Evolutionary conservation across 2,797 vertebrate genomes (phyloP).

Genomic region (Diplodus puntazzo): DNA sequence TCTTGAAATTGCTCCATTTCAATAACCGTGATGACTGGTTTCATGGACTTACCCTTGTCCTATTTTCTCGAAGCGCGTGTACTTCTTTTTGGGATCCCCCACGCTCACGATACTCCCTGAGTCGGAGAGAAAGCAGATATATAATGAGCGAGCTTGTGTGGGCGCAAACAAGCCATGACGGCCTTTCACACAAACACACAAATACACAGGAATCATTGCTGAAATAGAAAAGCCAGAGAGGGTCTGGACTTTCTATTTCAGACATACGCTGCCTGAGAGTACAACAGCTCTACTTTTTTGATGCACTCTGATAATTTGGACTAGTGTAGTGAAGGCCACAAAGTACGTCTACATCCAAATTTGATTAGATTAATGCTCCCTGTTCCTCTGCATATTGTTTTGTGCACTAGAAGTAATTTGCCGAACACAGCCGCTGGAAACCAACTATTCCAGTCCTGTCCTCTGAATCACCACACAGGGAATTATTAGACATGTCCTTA

Average conservation of each 20-base stretch:
- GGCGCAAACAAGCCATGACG: conserved; percentile 2
- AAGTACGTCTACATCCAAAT: neutral
- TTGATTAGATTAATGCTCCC: neutral
- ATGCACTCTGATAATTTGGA: conserved; percentile 22
- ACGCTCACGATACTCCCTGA: conserved; percentile 98
- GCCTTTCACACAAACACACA: conserved; percentile 36
- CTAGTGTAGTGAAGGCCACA: neutral
- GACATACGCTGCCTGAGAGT: neutral
- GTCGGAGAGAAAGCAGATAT: conserved; percentile 71
- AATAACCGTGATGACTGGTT: conserved; percentile 29
- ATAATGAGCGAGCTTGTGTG: conserved; percentile 29
- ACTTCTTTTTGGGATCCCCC: conserved; percentile 99
- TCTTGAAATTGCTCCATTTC: conserved; percentile 54
- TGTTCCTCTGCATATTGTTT: conserved; percentile 16
- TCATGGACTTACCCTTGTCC: conserved; percentile 92
- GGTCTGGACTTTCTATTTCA: conserved; percentile 5
- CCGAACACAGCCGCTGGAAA: conserved; percentile 28
- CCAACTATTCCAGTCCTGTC: conserved; percentile 2
- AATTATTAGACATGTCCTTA: conserved; percentile 17
- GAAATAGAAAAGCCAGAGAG: conserved; percentile 7
- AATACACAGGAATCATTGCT: conserved; percentile 28
- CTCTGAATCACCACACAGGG: conserved; percentile 15
- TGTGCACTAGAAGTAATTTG: neutral
- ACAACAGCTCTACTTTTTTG: conserved; percentile 8
- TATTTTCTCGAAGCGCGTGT: conserved; percentile 97